Evolutionary conservation across 2,797 vertebrate genomes (phyloP).

Genomic region (Xiphophorus birchmanni): DNA sequence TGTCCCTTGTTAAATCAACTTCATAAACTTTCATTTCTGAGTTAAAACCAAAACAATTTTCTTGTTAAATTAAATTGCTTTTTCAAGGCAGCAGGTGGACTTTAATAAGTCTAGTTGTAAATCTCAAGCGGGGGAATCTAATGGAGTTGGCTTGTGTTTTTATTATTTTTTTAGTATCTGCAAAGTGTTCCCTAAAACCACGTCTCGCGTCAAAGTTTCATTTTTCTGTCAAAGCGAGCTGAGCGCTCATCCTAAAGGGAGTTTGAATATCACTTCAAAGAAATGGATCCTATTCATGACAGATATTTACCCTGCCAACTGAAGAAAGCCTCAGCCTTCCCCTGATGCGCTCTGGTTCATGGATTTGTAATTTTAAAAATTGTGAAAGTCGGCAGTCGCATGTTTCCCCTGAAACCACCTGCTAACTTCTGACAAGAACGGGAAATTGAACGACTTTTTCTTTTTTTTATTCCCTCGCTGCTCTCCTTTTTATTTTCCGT

Average conservation of each 20-base stretch:
- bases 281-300: slow-evolving; percentile 52
- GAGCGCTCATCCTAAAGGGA: slow-evolving; percentile 58
- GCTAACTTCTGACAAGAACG: slow-evolving; percentile 50
- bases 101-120: slow-evolving; percentile 37
- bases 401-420: slow-evolving; percentile 47
- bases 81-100: too few species aligned
- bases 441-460: slow-evolving; percentile 37
- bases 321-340: slow-evolving; percentile 48
- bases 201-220: slow-evolving; percentile 58
- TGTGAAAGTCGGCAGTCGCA: slow-evolving; percentile 38
- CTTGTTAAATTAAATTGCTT: too few species aligned
- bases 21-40: too few species aligned
- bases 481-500: slow-evolving; percentile 22
- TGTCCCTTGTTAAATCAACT: too few species aligned
- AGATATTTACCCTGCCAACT: slow-evolving; percentile 49
- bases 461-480: slow-evolving; percentile 19
- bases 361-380: slow-evolving; percentile 62
- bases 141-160: not conserved
- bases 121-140: slow-evolving; percentile 28
- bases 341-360: slow-evolving; percentile 36
- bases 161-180: slow-evolving; percentile 1
- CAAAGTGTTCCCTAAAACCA: slow-evolving; percentile 28
- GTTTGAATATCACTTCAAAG: slow-evolving; percentile 66
- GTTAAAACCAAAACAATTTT: too few species aligned
- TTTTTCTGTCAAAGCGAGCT: slow-evolving; percentile 64